Percentiles rank a stretch among this genome's conserved stretches.
phyloP scores from a whole-genome alignment of 2,888 invertebrate species.

The Bombylius discolor region DNA sequence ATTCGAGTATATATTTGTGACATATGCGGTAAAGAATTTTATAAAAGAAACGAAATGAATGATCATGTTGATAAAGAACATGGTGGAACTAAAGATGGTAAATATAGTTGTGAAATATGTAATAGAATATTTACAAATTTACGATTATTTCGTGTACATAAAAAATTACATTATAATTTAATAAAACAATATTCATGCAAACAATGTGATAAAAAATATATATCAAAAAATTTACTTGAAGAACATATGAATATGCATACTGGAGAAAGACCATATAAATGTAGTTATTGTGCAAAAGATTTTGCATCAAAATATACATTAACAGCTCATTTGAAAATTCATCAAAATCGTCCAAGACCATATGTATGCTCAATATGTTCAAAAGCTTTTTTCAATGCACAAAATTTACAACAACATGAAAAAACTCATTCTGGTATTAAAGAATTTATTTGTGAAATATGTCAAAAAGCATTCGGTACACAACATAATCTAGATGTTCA shows the following conservation, averaged over 20 bases:
- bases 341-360: slow-evolving; percentile 53
- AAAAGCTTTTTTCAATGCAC: slow-evolving; percentile 63
- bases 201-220: slow-evolving; percentile 53
- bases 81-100: slow-evolving; percentile 44
- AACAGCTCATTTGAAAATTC: slow-evolving; percentile 63
- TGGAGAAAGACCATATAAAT: slow-evolving; percentile 53
- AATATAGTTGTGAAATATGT: slow-evolving; percentile 51
- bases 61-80: slow-evolving; percentile 51
- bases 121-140: slow-evolving; percentile 48
- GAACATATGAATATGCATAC: slow-evolving; percentile 61
- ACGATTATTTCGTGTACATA: slow-evolving; percentile 47
- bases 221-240: slow-evolving; percentile 53
- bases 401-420: slow-evolving; percentile 62
- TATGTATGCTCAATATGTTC: slow-evolving; percentile 53
- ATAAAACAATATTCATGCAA: slow-evolving; percentile 50
- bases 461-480: slow-evolving; percentile 60
- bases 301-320: slow-evolving; percentile 70
- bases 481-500: slow-evolving; percentile 67
- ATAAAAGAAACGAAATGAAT: slow-evolving; percentile 48
- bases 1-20: slow-evolving; percentile 56
- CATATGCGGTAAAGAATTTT: slow-evolving; percentile 51
- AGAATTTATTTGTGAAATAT: slow-evolving; percentile 20
- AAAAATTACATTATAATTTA: slow-evolving; percentile 49
- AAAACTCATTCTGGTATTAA: slow-evolving; percentile 59
- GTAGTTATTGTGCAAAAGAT: slow-evolving; percentile 52